A percentile compares a stretch with the other conserved stretches of the same genome.
Conservation (phyloP, 1,140 invertebrate genomes). For the Dufourea novaeangliae region DNA sequence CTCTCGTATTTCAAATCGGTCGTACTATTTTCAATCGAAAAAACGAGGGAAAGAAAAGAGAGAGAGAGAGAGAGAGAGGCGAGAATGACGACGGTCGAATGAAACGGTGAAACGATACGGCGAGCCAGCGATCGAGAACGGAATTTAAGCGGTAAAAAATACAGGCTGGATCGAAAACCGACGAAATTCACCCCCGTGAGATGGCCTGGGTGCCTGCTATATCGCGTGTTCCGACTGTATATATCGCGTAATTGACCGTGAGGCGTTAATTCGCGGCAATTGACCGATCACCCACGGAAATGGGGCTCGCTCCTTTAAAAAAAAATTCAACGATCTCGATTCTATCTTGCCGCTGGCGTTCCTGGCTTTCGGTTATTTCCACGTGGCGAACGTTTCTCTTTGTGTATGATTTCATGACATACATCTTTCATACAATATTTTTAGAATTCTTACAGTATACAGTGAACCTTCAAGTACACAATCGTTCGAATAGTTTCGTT, state of each 20-base stretch:
- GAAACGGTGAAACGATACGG: not conserved
- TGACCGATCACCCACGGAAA: not conserved
- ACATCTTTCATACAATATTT: too few relatives aligned
- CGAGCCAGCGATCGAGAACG: not conserved
- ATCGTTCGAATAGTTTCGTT: too few relatives aligned
- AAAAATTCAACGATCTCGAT: not conserved
- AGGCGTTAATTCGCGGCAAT: not conserved
- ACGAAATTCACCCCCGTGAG: constrained; percentile 20
- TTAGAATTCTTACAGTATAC: too few relatives aligned
- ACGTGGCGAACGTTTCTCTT: too few relatives aligned
- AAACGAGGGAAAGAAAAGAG: not conserved
- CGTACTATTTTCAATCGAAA: not conserved
- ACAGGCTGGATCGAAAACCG: not conserved
- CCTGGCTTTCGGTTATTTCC: too few relatives aligned
- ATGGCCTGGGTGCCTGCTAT: not conserved
- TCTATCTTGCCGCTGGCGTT: not conserved
- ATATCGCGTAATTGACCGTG: constrained; percentile 2
- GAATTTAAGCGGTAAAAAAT: constrained; percentile 21
- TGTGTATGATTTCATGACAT: too few relatives aligned
- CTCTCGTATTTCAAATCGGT: not conserved
- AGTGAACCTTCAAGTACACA: too few relatives aligned
- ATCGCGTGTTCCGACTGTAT: not conserved
- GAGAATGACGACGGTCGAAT: not conserved
- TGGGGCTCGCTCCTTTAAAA: not conserved
- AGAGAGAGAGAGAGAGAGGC: not conserved